Evolutionary conservation across 2,113 vertebrate species (phyloP).

Genomic region (Dasypus novemcinctus): DNA sequence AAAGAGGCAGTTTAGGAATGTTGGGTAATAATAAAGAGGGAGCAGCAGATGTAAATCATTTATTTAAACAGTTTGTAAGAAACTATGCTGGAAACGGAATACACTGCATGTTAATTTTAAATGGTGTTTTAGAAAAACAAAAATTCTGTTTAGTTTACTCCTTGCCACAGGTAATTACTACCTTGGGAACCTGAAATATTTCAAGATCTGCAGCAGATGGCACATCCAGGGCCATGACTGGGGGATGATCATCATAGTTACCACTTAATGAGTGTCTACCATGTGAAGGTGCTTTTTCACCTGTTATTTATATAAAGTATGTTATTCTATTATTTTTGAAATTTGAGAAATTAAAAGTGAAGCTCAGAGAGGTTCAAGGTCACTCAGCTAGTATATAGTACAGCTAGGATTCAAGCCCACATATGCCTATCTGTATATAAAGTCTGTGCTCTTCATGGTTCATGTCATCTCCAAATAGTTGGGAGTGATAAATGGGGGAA

Average conservation of each 20-base stretch:
- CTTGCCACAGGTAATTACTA: not conserved
- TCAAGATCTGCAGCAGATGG: not conserved
- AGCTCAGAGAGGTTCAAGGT: not conserved
- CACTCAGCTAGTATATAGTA: not conserved
- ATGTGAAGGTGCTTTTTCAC: not conserved
- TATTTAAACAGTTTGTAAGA: slow-evolving; percentile 7
- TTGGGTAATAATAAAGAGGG: not conserved
- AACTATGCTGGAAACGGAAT: not conserved
- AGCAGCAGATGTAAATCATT: not conserved
- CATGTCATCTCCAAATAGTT: not conserved
- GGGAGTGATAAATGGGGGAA: not conserved
- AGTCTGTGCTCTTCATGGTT: not conserved
- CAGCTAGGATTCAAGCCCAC: not conserved
- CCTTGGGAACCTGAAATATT: not conserved
- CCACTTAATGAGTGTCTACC: not conserved
- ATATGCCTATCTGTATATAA: not conserved
- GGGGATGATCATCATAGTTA: not conserved
- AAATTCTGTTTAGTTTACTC: not conserved
- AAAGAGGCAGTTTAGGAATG: not conserved
- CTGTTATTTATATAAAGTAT: not conserved
- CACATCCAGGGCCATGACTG: not conserved
- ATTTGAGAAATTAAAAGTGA: slow-evolving; percentile 10
- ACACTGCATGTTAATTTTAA: not conserved
- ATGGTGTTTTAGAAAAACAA: not conserved
- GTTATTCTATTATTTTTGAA: not conserved